Percentiles rank a stretch among this genome's conserved stretches.
Conservation (phyloP, 2,113 vertebrate species). For the Trogon surrucura region DNA sequence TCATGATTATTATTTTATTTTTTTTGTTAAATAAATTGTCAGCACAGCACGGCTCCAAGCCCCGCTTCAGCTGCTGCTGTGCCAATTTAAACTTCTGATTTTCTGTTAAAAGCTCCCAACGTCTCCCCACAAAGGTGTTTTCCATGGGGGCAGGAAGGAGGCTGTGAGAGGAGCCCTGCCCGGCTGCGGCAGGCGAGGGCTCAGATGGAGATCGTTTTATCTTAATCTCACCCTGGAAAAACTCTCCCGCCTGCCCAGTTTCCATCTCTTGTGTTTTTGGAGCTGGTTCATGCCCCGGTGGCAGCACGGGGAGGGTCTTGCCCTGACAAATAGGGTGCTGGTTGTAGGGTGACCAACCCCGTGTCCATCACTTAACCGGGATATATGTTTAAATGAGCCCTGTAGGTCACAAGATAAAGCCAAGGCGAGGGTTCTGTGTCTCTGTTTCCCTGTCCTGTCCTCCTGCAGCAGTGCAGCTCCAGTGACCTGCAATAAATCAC, state of each 20-base stretch:
- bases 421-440: background rate
- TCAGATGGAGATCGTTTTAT: background rate
- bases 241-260: background rate
- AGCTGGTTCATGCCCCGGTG: background rate
- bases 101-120: background rate
- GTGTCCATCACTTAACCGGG: background rate
- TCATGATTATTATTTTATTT: background rate
- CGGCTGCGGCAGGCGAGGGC: background rate
- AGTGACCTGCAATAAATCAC: background rate
- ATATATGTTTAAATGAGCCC: background rate
- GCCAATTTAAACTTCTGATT: background rate
- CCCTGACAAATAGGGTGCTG: background rate
- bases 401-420: rapidly evolving
- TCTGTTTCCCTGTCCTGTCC: rapidly evolving
- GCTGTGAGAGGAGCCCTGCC: background rate
- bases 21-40: background rate
- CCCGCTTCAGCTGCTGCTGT: background rate
- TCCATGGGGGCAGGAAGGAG: background rate
- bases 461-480: background rate
- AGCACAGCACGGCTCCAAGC: background rate
- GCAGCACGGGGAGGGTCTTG: background rate
- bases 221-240: background rate
- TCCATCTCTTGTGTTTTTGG: background rate
- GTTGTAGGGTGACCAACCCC: background rate
- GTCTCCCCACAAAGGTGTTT: background rate